Percentiles rank a stretch among this genome's conserved stretches.
Conservation (phyloP, 2,113 vertebrate genomes). For the Alethe castanea region DNA sequence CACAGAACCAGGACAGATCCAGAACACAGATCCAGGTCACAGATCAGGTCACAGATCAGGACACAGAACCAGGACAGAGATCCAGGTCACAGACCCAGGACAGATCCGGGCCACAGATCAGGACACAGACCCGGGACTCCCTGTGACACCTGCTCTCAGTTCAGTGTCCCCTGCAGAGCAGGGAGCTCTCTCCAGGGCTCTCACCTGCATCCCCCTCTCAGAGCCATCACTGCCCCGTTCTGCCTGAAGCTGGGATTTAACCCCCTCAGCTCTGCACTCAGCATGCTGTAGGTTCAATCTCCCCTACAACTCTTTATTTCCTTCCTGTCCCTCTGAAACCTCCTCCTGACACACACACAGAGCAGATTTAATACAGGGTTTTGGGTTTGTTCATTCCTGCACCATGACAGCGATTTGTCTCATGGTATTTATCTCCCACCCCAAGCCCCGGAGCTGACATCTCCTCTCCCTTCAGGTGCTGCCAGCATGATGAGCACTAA, state of each 20-base stretch:
- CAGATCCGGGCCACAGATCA: accelerated
- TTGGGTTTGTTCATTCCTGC: background rate
- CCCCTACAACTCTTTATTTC: background rate
- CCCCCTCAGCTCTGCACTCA: background rate
- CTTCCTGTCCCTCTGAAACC: background rate
- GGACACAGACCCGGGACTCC: background rate
- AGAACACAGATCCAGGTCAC: background rate
- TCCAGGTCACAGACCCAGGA: accelerated
- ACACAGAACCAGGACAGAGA: accelerated
- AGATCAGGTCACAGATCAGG: accelerated
- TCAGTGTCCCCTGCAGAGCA: background rate
- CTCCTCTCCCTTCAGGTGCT: background rate
- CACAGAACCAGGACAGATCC: accelerated
- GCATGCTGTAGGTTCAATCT: accelerated
- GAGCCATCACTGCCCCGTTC: accelerated
- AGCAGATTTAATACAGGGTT: background rate
- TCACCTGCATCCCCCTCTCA: background rate
- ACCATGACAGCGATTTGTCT: background rate
- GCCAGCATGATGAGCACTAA: background rate
- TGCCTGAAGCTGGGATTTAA: background rate
- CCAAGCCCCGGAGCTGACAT: background rate
- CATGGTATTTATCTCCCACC: background rate
- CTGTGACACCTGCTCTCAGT: background rate
- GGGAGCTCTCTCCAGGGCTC: background rate
- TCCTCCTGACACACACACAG: background rate